Conservation (phyloP, 2,113 vertebrate genomes). For the Antechinus stuartii region DNA sequence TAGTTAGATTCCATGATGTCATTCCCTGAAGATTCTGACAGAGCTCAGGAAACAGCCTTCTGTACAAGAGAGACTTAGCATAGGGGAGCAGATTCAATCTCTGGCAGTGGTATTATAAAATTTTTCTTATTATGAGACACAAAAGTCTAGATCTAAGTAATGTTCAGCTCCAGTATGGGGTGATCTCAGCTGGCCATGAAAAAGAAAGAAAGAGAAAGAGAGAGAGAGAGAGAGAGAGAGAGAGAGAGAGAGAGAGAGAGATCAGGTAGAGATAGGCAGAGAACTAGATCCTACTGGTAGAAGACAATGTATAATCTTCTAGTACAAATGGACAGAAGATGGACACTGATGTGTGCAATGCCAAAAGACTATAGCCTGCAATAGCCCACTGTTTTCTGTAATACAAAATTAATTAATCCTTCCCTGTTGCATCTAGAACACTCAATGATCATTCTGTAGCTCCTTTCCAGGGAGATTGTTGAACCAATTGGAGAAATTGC, state of each 20-base stretch:
- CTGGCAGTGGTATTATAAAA: too few relatives aligned
- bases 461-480: not conserved
- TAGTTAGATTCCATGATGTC: too few relatives aligned
- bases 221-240: too few relatives aligned
- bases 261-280: not conserved
- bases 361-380: not conserved
- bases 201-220: not conserved
- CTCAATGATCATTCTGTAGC: not conserved
- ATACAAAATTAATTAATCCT: not conserved
- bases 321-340: not conserved
- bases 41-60: too few relatives aligned
- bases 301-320: not conserved
- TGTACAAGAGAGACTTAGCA: too few relatives aligned
- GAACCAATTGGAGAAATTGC: not conserved
- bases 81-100: too few relatives aligned
- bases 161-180: not conserved
- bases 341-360: not conserved
- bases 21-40: too few relatives aligned
- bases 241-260: too few relatives aligned
- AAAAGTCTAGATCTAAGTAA: not conserved
- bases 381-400: not conserved
- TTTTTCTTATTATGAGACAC: not conserved
- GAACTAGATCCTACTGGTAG: not conserved
- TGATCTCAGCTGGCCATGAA: not conserved
- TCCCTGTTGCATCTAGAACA: not conserved